Conservation (phyloP, 2,797 vertebrate species). For the Coluber constrictor region DNA sequence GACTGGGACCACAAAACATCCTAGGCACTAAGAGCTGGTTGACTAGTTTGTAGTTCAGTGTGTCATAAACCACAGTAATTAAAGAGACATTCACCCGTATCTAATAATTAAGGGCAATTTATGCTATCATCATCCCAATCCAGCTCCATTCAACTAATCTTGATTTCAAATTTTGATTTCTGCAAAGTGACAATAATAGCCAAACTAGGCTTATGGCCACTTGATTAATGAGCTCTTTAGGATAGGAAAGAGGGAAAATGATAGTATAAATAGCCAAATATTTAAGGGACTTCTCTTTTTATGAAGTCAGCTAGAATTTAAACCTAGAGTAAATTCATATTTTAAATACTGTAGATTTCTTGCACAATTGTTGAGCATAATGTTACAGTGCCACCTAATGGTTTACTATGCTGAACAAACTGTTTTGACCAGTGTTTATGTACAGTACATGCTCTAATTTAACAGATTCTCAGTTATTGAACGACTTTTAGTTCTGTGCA, state of each 20-base stretch:
- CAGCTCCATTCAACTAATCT: not conserved
- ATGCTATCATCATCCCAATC: not conserved
- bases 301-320: not conserved
- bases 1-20: not conserved
- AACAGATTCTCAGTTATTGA: not conserved
- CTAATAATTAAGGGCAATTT: not conserved
- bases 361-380: not conserved
- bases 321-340: not conserved
- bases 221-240: not conserved
- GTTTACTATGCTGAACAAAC: conserved; percentile 1
- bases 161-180: not conserved
- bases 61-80: not conserved
- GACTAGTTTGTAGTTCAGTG: not conserved
- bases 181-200: not conserved
- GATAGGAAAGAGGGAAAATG: not conserved
- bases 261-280: not conserved
- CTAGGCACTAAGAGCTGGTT: not conserved
- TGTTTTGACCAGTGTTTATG: not conserved
- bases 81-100: not conserved
- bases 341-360: not conserved
- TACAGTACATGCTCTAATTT: not conserved
- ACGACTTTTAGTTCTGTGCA: not conserved
- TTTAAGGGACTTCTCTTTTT: not conserved
- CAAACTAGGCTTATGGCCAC: not conserved
- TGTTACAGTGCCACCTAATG: conserved; percentile 61